These are phyloP conservation scores for Odontamblyopus rebecca DNA, from an alignment of 2,797 vertebrate genomes.

Conservation along the genomic window DNA sequence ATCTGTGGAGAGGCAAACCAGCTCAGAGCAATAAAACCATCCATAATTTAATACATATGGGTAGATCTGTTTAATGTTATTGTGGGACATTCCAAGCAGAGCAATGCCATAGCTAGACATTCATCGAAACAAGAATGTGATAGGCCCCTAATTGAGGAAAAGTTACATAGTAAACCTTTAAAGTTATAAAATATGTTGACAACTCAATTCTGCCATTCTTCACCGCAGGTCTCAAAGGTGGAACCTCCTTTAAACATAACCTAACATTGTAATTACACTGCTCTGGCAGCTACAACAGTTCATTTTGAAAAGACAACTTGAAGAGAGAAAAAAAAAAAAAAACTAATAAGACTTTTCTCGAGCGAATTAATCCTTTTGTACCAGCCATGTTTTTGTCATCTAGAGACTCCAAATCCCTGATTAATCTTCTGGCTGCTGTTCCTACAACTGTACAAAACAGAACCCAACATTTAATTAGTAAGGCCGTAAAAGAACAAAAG, in stretches of 20 bases:
- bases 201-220: background rate
- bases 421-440: conserved; percentile 12
- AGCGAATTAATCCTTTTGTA: conserved; percentile 17
- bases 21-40: too few species aligned
- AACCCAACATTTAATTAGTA: conserved; percentile 16
- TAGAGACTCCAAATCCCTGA: conserved; percentile 14
- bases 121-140: too few species aligned
- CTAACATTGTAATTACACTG: background rate
- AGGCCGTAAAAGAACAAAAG: background rate
- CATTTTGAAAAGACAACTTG: conserved; percentile 4
- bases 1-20: too few species aligned
- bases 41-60: too few species aligned
- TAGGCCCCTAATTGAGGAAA: too few species aligned
- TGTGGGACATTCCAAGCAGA: too few species aligned
- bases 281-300: background rate
- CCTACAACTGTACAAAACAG: conserved; percentile 6
- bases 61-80: too few species aligned
- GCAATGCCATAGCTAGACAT: too few species aligned
- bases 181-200: background rate
- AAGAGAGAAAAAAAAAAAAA: background rate
- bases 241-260: background rate
- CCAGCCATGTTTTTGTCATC: conserved; percentile 13
- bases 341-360: conserved; percentile 3
- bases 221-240: background rate
- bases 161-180: too few species aligned